Percentiles rank a stretch among this genome's conserved stretches.
Conservation (phyloP, 2,113 vertebrate genomes). For the Ptychochromis oligacanthus region DNA sequence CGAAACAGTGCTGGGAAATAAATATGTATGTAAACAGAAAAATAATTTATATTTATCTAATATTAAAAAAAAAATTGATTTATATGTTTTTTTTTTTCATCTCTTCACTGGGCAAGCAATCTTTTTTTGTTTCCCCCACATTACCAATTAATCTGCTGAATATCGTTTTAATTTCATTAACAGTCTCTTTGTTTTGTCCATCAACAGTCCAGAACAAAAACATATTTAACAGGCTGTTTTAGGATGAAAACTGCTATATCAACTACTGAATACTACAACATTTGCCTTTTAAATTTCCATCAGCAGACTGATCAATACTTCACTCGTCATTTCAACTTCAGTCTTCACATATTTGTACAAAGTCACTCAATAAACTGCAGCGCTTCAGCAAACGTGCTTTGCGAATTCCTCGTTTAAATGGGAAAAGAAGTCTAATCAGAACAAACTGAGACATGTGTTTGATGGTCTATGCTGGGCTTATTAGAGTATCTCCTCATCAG, state of each 20-base stretch:
- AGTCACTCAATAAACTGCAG: neutral
- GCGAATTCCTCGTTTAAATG: neutral
- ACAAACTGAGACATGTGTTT: conserved; percentile 22
- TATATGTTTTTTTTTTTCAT: neutral
- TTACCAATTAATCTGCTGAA: neutral
- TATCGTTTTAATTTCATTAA: neutral
- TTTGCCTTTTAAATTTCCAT: neutral
- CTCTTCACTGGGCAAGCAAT: neutral
- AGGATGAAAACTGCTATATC: neutral
- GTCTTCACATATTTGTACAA: neutral
- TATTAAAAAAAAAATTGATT: neutral
- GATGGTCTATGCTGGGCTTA: conserved; percentile 31
- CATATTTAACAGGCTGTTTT: neutral
- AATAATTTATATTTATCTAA: neutral
- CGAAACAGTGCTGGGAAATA: neutral
- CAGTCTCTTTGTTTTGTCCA: neutral
- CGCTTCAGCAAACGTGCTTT: neutral
- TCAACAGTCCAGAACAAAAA: neutral
- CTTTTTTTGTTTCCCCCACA: neutral
- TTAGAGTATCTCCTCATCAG: conserved; percentile 63
- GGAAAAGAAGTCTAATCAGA: conserved; percentile 37
- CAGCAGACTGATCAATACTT: neutral
- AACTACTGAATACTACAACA: neutral
- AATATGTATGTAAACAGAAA: neutral
- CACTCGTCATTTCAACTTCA: neutral